Evolutionary conservation across 2,797 vertebrate species (phyloP).

Genomic region (Aselliscus stoliczkanus): DNA sequence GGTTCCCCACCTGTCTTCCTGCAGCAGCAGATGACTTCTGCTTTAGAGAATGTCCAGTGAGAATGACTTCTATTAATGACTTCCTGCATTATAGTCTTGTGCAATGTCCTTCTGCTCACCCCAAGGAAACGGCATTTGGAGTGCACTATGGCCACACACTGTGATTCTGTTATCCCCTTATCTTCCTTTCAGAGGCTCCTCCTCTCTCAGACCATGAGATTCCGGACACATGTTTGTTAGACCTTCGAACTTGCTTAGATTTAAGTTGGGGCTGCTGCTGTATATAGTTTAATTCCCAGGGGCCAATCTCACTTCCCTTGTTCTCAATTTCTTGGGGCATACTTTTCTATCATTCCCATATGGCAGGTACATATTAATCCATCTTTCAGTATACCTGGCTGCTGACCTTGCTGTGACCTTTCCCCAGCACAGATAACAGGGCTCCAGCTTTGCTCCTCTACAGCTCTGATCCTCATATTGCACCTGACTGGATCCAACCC

Average conservation of each 20-base stretch:
- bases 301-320: background rate
- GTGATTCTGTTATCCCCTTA: background rate
- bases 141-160: background rate
- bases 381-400: background rate
- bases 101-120: background rate
- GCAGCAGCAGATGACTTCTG: background rate
- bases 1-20: background rate
- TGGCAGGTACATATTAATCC: background rate
- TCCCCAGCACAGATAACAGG: background rate
- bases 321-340: background rate
- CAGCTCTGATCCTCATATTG: too few relatives aligned
- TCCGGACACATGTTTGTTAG: background rate
- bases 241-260: background rate
- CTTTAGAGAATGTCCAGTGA: background rate
- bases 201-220: background rate
- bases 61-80: background rate
- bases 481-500: too few relatives aligned
- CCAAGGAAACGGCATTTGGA: background rate
- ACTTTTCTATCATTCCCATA: background rate
- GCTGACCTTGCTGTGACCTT: background rate
- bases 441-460: fast-evolving
- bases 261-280: background rate
- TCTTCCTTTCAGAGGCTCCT: background rate
- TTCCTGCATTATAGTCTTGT: background rate
- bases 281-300: background rate